Conservation (phyloP, 2,888 invertebrate genomes). For the Venustoraphidia nigricollis region DNA sequence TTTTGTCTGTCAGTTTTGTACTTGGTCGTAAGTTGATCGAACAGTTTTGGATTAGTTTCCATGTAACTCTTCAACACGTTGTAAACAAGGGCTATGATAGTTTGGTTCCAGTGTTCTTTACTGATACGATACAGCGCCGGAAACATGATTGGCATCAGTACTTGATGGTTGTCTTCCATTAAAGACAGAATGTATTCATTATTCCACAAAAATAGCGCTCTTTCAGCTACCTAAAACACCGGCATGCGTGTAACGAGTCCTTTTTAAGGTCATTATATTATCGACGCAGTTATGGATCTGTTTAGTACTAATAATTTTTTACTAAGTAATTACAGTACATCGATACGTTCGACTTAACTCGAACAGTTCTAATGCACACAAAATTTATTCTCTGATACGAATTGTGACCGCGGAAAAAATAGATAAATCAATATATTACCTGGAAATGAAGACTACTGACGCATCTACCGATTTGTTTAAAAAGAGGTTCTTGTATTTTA, state of each 20-base stretch:
- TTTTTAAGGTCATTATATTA: too few species aligned
- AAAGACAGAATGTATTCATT: constrained; percentile 73
- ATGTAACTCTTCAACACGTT: constrained; percentile 74
- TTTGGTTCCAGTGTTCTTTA: constrained; percentile 77
- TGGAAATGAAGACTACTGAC: constrained; percentile 99
- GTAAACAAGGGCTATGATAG: constrained; percentile 72
- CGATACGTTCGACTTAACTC: too few species aligned
- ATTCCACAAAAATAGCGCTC: constrained; percentile 73
- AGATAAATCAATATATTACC: constrained; percentile 31
- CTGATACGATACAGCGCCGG: constrained; percentile 65
- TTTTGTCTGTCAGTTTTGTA: constrained; percentile 74
- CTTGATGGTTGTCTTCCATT: constrained; percentile 60
- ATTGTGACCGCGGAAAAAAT: too few species aligned
- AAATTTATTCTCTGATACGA: too few species aligned
- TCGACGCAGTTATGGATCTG: too few species aligned
- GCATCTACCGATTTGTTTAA: constrained; percentile 91
- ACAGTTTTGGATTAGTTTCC: constrained; percentile 75
- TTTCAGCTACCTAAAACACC: constrained; percentile 55
- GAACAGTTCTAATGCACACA: too few species aligned
- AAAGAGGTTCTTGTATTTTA: constrained; percentile 91
- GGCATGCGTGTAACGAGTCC: too few species aligned
- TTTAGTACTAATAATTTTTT: too few species aligned
- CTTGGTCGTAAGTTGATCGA: constrained; percentile 82
- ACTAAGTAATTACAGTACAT: too few species aligned
- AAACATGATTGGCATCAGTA: constrained; percentile 68